Conservation (phyloP, 2,797 vertebrate genomes). For the Rhinichthys osculus region DNA sequence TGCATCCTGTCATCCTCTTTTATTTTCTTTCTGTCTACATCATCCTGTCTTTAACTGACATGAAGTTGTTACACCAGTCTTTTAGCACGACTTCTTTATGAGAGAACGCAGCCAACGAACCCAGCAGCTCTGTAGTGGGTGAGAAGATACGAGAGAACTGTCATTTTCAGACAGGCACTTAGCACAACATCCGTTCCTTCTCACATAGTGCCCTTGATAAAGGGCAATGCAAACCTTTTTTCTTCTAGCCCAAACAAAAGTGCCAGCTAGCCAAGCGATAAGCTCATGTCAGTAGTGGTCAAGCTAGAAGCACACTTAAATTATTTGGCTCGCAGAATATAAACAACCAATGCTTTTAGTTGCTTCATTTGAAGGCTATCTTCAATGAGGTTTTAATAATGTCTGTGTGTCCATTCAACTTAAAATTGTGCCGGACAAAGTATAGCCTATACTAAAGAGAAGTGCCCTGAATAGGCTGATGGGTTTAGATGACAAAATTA, state of each 20-base stretch:
- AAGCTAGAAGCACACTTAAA: conserved; percentile 1
- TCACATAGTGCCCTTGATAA: conserved; percentile 42
- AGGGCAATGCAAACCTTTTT: conserved; percentile 42
- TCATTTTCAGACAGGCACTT: conserved; percentile 46
- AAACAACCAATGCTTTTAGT: neutral
- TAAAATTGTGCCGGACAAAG: neutral
- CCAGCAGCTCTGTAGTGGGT: conserved; percentile 40
- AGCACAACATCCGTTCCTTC: conserved; percentile 50
- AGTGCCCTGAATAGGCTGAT: neutral
- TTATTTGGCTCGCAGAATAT: neutral
- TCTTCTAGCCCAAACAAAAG: conserved; percentile 28
- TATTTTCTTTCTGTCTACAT: conserved; percentile 4
- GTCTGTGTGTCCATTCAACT: conserved; percentile 2
- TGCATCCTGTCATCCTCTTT: neutral
- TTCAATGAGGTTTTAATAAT: conserved; percentile 25
- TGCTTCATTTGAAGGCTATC: neutral
- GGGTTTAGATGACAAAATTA: neutral
- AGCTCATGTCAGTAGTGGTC: conserved; percentile 29
- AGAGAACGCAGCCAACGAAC: conserved; percentile 26
- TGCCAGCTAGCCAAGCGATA: conserved; percentile 30
- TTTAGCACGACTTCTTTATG: conserved; percentile 24
- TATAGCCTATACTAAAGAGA: neutral
- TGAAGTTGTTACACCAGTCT: neutral
- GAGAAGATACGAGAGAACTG: conserved; percentile 46
- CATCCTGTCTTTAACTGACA: conserved; percentile 14